phyloP scores from a whole-genome alignment of 2,888 invertebrate genomes.

The Sturmia bella region DNA sequence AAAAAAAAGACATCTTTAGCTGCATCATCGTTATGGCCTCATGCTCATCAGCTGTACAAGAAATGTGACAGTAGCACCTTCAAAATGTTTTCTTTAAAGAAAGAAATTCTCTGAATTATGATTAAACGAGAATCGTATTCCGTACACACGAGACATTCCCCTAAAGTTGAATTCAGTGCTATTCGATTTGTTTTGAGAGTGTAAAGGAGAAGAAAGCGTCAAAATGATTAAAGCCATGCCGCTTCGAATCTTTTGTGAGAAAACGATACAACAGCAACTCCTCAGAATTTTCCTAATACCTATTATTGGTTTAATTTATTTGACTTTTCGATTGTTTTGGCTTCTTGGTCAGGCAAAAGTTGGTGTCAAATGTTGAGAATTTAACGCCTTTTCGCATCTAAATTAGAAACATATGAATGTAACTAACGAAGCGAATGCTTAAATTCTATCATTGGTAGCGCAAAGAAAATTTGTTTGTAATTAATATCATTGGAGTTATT shows the following conservation, averaged over 20 bases:
- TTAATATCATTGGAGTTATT: no score
- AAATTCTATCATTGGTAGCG: no score
- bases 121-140: conserved; percentile 64
- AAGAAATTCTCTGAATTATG: conserved; percentile 61
- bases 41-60: conserved; percentile 43
- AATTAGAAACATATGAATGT: conserved; percentile 59
- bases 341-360: conserved; percentile 48
- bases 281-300: conserved; percentile 71
- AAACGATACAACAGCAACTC: conserved; percentile 42
- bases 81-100: conserved; percentile 1
- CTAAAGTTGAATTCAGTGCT: conserved; percentile 22
- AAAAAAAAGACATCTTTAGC: conserved; percentile 48
- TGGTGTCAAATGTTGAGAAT: conserved; percentile 76
- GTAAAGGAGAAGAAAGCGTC: conserved; percentile 26
- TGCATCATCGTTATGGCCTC: conserved; percentile 43
- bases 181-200: conserved; percentile 22
- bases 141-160: conserved; percentile 59
- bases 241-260: conserved; percentile 68
- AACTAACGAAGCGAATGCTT: not conserved
- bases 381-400: conserved; percentile 71
- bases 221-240: conserved; percentile 51
- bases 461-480: no score
- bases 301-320: conserved; percentile 64
- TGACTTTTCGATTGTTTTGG: conserved; percentile 46
- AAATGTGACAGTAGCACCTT: conserved; percentile 35